Evolutionary conservation across 2,888 invertebrate species (phyloP), one percentile per base, ranked within the genome.

Genomic region (Hemaris fuciformis): DNA sequence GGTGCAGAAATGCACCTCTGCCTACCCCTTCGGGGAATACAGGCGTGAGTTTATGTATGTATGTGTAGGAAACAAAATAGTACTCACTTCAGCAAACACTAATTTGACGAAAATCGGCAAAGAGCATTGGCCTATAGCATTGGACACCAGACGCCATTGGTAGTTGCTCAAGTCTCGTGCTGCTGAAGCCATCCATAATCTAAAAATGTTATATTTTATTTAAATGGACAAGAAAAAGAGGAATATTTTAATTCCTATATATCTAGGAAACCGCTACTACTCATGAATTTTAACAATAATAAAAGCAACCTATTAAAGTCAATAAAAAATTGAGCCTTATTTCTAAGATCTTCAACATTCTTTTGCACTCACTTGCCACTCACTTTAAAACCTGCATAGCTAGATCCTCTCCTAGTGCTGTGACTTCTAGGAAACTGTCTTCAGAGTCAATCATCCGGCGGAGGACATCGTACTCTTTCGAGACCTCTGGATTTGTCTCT

Each of bases 71-170:
- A 13, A n/a, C n/a, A n/a, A 23, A 13, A 18, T 27, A 1, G 60
- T 15, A 2, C 48, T 62, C 71, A 91, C 91, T 91, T 99, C 99
- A 13, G 99, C 99, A 87, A 98, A 99, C 0, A 99, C 98, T 46
- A 99, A 91, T 88, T 99, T 99, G 0, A 99, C 98, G 81, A 99
- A 99, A 66, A 99, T 98, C 0, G 99, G 99, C 60, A 99, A 88
- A 0, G 99, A 99, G 80, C 99, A 99, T 77, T 97, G 96, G 13
- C 95, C 95, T 38, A 99, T 97, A 0, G 98, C 98, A 76, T 98
- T 98, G 15, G 98, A 97, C 0, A 99, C 99, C 59, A 99, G 87
- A 41, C 97, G 95, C 98, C 98, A 99, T 79, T 99, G 99, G 81
- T 97, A 97, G 79, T 98, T 97, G 46, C 96, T 96, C 1, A 99